A percentile compares a stretch with the other conserved stretches of the same genome.
Conservation (phyloP, 2,113 vertebrate species). For the Lucifuga dentata region DNA sequence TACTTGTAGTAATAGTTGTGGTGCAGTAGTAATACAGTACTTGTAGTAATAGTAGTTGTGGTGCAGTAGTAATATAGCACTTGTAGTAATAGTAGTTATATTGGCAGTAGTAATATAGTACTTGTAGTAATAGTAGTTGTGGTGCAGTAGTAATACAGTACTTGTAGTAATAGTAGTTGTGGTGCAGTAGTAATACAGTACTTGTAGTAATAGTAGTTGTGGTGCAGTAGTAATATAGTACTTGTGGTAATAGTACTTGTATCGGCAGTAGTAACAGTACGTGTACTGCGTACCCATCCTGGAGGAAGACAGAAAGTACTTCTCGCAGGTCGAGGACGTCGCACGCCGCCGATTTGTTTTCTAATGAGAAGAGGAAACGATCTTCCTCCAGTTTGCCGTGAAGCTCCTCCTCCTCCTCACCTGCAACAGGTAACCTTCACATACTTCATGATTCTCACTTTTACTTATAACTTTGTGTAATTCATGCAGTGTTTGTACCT, state of each 20-base stretch:
- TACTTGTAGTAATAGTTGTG: background rate
- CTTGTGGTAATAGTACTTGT: background rate
- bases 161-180: no score
- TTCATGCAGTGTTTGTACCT: conserved; percentile 45
- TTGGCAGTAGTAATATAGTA: background rate
- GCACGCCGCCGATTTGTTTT: conserved; percentile 80
- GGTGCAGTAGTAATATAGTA: no score
- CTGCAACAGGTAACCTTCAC: conserved; percentile 38
- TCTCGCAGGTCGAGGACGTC: conserved; percentile 83
- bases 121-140: background rate
- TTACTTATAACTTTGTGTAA: no score
- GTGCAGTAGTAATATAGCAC: background rate
- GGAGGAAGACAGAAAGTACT: conserved; percentile 75
- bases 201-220: background rate
- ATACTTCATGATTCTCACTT: no score
- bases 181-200: background rate
- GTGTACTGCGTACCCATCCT: conserved; percentile 38
- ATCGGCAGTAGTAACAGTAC: conserved; percentile 25
- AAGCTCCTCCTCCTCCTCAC: conserved; percentile 80
- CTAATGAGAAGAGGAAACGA: conserved; percentile 82
- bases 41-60: background rate
- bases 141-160: background rate
- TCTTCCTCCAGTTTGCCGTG: conserved; percentile 85
- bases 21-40: background rate
- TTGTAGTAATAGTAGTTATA: no score